These are phyloP conservation scores for Synergus itoensis DNA, from an alignment of 2,888 invertebrate genomes.

Conservation along the genomic window DNA sequence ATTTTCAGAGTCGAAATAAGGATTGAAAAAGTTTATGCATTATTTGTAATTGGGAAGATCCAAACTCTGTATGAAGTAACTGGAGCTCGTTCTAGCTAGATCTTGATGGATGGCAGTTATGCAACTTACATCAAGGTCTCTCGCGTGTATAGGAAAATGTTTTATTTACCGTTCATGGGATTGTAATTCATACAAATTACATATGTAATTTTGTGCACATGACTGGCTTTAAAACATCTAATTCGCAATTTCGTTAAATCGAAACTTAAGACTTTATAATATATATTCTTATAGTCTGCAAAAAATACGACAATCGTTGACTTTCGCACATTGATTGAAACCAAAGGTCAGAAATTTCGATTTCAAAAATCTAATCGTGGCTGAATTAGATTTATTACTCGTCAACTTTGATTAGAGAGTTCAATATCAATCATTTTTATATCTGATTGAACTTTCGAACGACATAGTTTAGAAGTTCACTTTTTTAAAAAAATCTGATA, in stretches of 20 bases:
- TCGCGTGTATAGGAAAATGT: neutral
- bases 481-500: neutral
- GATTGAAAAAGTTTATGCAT: neutral
- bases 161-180: neutral
- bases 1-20: neutral
- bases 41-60: neutral
- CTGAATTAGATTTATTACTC: neutral
- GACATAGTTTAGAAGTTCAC: neutral
- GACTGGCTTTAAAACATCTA: neutral
- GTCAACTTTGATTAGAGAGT: neutral
- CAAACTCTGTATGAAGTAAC: conserved; percentile 6
- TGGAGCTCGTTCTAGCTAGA: conserved; percentile 25
- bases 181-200: neutral
- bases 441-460: neutral
- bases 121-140: conserved; percentile 58
- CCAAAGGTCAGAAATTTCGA: neutral
- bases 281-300: too few species aligned
- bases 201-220: neutral
- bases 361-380: neutral
- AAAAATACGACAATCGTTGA: neutral
- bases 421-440: neutral
- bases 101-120: conserved; percentile 46
- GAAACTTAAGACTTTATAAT: neutral
- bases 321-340: neutral
- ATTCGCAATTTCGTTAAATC: neutral